Evolutionary conservation across 30 jellyfish, hydroid and myxozoan genomes (phyloP), one percentile per base, ranked within the genome.

Genomic region (Turritopsis rubra): DNA sequence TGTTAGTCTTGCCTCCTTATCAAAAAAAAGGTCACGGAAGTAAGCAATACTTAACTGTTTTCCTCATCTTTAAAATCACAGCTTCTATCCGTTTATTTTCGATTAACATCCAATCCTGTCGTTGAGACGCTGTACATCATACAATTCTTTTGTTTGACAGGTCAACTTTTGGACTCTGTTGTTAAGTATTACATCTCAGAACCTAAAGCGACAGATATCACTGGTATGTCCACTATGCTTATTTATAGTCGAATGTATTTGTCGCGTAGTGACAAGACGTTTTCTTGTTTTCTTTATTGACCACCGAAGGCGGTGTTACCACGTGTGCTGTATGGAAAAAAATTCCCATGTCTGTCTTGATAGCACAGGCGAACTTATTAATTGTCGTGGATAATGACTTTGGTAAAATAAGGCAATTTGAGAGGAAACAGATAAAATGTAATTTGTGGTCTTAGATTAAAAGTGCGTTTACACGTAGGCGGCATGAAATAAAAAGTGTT

Each of bases 21-120:
- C 98, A 92, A 75, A 92, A 71, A 65, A 28, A 80, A 70, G 98
- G 98, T 23, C 98, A 92, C 53, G 96, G 98, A 73, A 95, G 98
- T 92, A 53, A 23, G 96, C 17, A 29, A 1, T 25, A 23, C 21
- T 60, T 60, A 60, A 72, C 52, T 18, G 26, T 74, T 30, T 74
- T 74, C 9, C 22, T 30, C 9, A 25, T 1, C 22, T 1, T 30
- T 30, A 22, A 18, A n/a, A 26, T 20, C 28, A 72, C 28, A 0
- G 77, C 19, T 68, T 68, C 9, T 0, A n/a, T 7, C 13, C 60
- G 60, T 41, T 41, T 41, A 3, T 41, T 41, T 41, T 41, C 60
- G 13, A 41, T 41, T 41, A 41, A 41, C 60, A 3, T 5, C 60
- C 60, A 41, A 5, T 41, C 5, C 60, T 41, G 60, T 41, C 13